Evolutionary conservation across 2,797 vertebrate genomes (phyloP), one percentile per base, ranked within the genome.

Genomic region (Chaunax sp.): DNA sequence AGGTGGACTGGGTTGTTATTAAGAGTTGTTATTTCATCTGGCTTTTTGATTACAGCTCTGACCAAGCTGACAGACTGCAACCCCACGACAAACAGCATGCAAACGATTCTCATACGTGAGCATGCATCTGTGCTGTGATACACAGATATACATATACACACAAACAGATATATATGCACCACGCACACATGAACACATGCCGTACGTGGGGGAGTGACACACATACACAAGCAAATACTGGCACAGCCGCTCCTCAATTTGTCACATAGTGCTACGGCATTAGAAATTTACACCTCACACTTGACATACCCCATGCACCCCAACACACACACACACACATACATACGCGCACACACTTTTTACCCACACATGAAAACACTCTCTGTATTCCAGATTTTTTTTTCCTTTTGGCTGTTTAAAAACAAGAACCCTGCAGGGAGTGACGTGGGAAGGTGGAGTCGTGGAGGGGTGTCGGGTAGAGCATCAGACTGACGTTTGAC

Each of bases 11-110:
- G 77, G 62, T 61, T 80, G 77, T 85, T 79, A 81, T 85, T 83
- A 89, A 65, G 70, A 80, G 81, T 45, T 71, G n/a, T n/a, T n/a
- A n/a, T 73, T 86, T 84, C 82, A 83, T 84, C 80, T 83, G 75
- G 71, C 78, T 88, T 82, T 85, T 80, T 86, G 81, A 83, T 87
- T 77, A 78, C 76, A 83, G 81, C 86, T 82, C 82, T 73, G 76
- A 85, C 87, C 76, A 75, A 56, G 78, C 81, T 64, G 86, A 84
- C 86, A 85, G 74, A 74, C 57, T 76, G 78, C 57, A 78, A 68
- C 75, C 59, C 76, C 68, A 41, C 76, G 41, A 79, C 78, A 84
- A 78, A 75, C 80, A 81, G 81, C 77, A 81, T 83, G 75, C 69
- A 86, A 84, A 88, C 73, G 64, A 60, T 68, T 78, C 81, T 67